Conservation (phyloP, 2,888 invertebrate genomes). For the Melinopterus prodromus region DNA sequence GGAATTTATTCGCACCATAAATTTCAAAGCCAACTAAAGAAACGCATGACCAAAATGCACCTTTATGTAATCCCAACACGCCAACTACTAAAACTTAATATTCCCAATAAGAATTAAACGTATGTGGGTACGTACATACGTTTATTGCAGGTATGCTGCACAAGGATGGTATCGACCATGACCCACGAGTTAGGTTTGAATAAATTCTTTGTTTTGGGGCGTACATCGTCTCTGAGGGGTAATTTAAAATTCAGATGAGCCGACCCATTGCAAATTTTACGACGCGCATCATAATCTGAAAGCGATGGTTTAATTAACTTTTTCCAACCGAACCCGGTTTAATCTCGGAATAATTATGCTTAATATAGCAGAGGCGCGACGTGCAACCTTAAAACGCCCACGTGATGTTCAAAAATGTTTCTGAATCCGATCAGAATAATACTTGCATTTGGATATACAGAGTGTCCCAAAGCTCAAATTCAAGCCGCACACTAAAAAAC, state of each 20-base stretch:
- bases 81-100: neutral
- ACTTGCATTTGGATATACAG: too few relatives aligned
- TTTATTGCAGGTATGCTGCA: neutral
- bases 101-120: neutral
- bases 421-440: too few relatives aligned
- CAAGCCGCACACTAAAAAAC: too few relatives aligned
- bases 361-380: neutral
- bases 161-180: neutral
- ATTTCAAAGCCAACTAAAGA: neutral
- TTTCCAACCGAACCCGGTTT: neutral
- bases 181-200: neutral
- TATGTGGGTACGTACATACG: neutral
- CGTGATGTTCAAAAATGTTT: neutral
- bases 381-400: neutral
- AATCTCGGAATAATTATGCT: neutral
- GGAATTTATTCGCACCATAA: neutral
- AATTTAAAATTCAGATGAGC: constrained; percentile 20
- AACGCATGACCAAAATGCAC: neutral
- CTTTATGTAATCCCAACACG: neutral
- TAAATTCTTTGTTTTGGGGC: constrained; percentile 23
- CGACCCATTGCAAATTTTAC: constrained; percentile 21
- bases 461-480: too few relatives aligned
- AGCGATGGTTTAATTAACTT: constrained; percentile 4
- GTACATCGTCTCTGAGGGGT: neutral
- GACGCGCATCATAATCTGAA: neutral